Evolutionary conservation across 2,113 vertebrate species (phyloP).

Genomic region (Zosterops lateralis): DNA sequence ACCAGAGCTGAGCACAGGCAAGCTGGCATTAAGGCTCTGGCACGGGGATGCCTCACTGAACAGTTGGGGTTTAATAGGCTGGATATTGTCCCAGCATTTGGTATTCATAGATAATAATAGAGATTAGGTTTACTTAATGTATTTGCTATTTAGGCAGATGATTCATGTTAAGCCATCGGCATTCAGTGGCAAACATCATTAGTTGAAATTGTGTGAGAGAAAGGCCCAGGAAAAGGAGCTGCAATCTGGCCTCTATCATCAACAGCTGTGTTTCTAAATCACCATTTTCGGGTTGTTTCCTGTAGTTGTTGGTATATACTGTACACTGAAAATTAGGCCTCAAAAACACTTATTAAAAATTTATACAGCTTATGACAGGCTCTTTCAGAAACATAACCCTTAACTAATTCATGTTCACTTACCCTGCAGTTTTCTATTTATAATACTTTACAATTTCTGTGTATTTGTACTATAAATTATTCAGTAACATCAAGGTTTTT

Average conservation of each 20-base stretch:
- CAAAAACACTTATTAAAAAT: constrained; percentile 84
- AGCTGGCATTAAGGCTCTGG: neutral
- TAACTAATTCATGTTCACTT: constrained; percentile 84
- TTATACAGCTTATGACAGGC: constrained; percentile 78
- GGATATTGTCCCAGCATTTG: constrained; percentile 61
- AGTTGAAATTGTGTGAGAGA: constrained; percentile 60
- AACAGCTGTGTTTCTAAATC: constrained; percentile 65
- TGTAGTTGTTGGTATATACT: constrained; percentile 68
- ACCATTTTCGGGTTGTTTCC: constrained; percentile 59
- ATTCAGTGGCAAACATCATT: constrained; percentile 64
- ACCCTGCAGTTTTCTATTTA: constrained; percentile 82
- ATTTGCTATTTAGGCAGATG: constrained; percentile 65
- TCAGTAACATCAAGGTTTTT: constrained; percentile 83
- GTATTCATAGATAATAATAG: constrained; percentile 53
- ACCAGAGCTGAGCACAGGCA: neutral
- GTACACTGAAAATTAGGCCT: constrained; percentile 73
- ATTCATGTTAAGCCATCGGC: constrained; percentile 57
- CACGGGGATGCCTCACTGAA: neutral
- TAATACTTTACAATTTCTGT: constrained; percentile 81
- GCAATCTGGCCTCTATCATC: constrained; percentile 64
- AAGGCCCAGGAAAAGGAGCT: constrained; percentile 47
- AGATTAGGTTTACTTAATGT: constrained; percentile 65
- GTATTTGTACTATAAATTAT: constrained; percentile 86
- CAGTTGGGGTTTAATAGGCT: constrained; percentile 57
- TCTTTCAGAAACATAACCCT: constrained; percentile 79